Evolutionary conservation across 2,888 invertebrate genomes (phyloP).

Genomic region (Meandrusa payeni): DNA sequence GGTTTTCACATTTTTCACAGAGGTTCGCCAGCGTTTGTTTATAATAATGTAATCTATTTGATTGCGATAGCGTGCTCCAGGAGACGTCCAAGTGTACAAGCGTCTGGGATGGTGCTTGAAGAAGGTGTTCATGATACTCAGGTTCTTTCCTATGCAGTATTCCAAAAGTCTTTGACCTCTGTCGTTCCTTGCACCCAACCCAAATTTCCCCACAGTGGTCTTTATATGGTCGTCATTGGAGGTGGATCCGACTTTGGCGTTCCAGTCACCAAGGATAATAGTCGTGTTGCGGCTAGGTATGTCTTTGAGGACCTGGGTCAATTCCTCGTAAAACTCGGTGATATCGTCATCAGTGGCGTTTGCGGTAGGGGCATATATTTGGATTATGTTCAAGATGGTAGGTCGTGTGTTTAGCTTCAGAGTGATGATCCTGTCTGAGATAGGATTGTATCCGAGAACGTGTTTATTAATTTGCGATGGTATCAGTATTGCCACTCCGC

Average conservation of each 20-base stretch:
- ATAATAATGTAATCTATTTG: no score
- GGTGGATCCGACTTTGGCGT: neutral
- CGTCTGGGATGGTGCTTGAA: no score
- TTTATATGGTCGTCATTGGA: neutral
- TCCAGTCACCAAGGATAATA: slow-evolving; percentile 1
- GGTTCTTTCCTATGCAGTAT: no score
- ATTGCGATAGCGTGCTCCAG: no score
- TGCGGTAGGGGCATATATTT: neutral
- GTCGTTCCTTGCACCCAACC: neutral
- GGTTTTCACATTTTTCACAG: no score
- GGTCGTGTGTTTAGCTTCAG: neutral
- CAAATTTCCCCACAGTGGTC: neutral
- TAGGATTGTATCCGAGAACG: neutral
- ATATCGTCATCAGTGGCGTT: neutral
- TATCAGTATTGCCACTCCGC: neutral
- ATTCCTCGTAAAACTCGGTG: neutral
- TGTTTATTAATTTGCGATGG: neutral
- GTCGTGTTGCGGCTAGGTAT: neutral
- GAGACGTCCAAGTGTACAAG: no score
- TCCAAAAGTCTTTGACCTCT: no score
- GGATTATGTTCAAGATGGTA: neutral
- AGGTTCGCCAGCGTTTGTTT: no score
- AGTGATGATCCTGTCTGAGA: neutral
- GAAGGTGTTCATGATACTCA: no score
- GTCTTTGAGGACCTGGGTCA: neutral